Percentiles rank a stretch among this genome's conserved stretches.
Evolutionary conservation across 2,888 invertebrate genomes (phyloP).

Genomic region (Epistrophella euchroma): DNA sequence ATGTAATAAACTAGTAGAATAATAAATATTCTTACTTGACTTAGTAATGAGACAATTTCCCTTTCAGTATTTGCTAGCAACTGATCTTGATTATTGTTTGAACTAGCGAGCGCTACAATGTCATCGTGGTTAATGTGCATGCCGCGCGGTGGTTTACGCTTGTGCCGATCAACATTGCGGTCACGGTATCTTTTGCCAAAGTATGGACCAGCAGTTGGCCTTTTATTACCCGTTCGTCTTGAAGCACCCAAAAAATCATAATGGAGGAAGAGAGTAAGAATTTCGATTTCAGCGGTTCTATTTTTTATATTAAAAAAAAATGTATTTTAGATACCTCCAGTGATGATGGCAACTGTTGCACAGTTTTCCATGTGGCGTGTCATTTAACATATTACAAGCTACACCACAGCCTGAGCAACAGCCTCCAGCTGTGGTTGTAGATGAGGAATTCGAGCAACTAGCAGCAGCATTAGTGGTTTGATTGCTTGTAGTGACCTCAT

Average conservation of each 20-base stretch:
- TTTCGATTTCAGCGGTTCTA: slow-evolving; percentile 59
- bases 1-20: slow-evolving; percentile 34
- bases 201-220: slow-evolving; percentile 90
- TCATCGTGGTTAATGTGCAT: slow-evolving; percentile 99
- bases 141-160: slow-evolving; percentile 96
- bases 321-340: slow-evolving; percentile 88
- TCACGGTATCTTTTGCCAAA: slow-evolving; percentile 82
- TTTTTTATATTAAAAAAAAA: slow-evolving; percentile 44
- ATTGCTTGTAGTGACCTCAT: slow-evolving; percentile 66
- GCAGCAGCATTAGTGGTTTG: slow-evolving; percentile 39
- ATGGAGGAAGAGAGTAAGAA: slow-evolving; percentile 54
- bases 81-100: slow-evolving; percentile 86
- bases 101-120: slow-evolving; percentile 92
- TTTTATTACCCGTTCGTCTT: slow-evolving; percentile 92
- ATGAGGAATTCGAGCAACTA: slow-evolving; percentile 73
- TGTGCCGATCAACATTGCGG: slow-evolving; percentile 85
- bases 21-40: slow-evolving; percentile 91
- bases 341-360: slow-evolving; percentile 94
- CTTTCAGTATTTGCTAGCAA: slow-evolving; percentile 96
- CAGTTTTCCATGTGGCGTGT: slow-evolving; percentile 90
- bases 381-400: slow-evolving; percentile 89
- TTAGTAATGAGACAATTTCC: slow-evolving; percentile 96
- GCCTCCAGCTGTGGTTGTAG: slow-evolving; percentile 78
- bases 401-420: slow-evolving; percentile 87
- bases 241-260: slow-evolving; percentile 45